Evolutionary conservation across 2,797 vertebrate genomes (phyloP).

Genomic region (Chelonia mydas): DNA sequence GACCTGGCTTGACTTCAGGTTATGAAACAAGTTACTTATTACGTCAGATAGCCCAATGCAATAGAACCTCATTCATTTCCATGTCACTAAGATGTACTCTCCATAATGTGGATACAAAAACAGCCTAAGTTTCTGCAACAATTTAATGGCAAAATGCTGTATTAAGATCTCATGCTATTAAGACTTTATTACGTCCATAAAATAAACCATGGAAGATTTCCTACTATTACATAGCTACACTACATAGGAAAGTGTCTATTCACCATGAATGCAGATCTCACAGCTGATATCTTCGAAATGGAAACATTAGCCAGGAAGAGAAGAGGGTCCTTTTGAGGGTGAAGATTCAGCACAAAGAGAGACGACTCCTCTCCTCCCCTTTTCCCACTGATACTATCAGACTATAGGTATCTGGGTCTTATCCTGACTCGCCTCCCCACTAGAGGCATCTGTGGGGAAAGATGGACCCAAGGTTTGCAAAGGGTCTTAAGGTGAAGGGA

Average conservation of each 20-base stretch:
- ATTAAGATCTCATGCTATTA: neutral
- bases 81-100: neutral
- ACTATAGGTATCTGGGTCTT: neutral
- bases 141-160: neutral
- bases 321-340: neutral
- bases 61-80: neutral
- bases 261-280: neutral
- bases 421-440: neutral
- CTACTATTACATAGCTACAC: neutral
- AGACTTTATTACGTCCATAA: neutral
- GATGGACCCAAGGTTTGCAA: neutral
- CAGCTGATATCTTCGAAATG: neutral
- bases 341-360: neutral
- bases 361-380: neutral
- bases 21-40: neutral
- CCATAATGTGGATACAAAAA: neutral
- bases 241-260: neutral
- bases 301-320: neutral
- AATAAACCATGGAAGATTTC: neutral
- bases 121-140: neutral
- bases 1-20: neutral
- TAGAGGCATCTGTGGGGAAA: neutral
- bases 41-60: neutral
- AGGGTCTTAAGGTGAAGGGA: rapidly evolving
- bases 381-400: neutral